Conservation (phyloP, 2,888 invertebrate genomes). For the Ceriagrion tenellum region DNA sequence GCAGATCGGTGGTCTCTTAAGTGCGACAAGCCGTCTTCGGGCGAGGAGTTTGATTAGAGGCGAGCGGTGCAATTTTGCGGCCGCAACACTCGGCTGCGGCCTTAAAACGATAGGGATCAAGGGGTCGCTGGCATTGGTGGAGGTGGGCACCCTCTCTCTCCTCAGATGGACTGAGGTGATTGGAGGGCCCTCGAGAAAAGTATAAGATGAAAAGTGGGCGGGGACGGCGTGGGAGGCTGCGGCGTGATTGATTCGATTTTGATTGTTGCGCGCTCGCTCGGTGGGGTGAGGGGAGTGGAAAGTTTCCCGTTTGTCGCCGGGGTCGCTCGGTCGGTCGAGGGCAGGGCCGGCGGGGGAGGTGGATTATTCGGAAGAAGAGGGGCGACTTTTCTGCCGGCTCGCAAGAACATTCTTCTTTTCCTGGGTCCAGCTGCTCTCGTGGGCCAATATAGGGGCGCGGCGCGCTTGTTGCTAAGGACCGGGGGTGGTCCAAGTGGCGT, state of each 20-base stretch:
- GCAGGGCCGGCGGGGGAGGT: no score
- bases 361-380: not conserved
- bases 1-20: slow-evolving; percentile 14
- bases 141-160: not conserved
- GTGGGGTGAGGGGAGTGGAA: not conserved
- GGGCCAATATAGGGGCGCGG: slow-evolving; percentile 23
- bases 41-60: slow-evolving; percentile 19
- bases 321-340: not conserved
- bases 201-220: slow-evolving; percentile 29
- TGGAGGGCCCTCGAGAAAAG: slow-evolving; percentile 49
- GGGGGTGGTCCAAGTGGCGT: not conserved
- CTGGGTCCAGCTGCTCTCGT: slow-evolving; percentile 50
- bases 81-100: not conserved
- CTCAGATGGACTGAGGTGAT: slow-evolving; percentile 26
- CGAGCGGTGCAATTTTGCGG: slow-evolving; percentile 40
- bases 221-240: slow-evolving; percentile 1
- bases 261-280: slow-evolving; percentile 44
- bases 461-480: not conserved
- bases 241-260: slow-evolving; percentile 61
- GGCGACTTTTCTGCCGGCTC: not conserved
- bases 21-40: not conserved
- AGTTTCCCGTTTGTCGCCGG: slow-evolving; percentile 43
- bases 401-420: not conserved
- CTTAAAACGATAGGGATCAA: slow-evolving; percentile 15
- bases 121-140: not conserved